These are phyloP conservation scores for Ostrea denselamellosa DNA, from an alignment of 1,140 invertebrate species.

Conservation along the genomic window DNA sequence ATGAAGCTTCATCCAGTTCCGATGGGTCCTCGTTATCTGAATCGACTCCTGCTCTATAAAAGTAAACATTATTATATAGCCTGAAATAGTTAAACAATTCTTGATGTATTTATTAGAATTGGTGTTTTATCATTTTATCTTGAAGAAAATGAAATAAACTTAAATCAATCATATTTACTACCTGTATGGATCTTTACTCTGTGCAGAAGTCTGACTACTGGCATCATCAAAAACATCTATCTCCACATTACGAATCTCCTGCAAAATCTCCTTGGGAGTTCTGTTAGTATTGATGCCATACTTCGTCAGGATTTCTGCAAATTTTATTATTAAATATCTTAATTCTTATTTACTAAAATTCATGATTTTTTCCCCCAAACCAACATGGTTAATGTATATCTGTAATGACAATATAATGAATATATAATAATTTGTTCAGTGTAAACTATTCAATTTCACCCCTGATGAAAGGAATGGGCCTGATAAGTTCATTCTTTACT, in stretches of 20 bases:
- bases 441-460: too few relatives aligned
- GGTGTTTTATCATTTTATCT: background rate
- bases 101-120: background rate
- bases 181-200: conserved; percentile 18
- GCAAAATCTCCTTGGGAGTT: conserved; percentile 54
- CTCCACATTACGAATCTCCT: conserved; percentile 46
- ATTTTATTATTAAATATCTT: too few relatives aligned
- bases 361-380: too few relatives aligned
- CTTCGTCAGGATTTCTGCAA: conserved; percentile 47
- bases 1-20: background rate
- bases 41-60: conserved; percentile 5
- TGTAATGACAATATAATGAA: too few relatives aligned
- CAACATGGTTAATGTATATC: too few relatives aligned
- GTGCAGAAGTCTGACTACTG: conserved; percentile 34
- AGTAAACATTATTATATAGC: background rate
- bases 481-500: too few relatives aligned
- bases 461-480: too few relatives aligned
- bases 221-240: conserved; percentile 23
- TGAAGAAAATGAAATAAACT: background rate
- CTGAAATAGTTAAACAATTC: background rate
- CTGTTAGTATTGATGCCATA: conserved; percentile 53
- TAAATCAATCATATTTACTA: background rate
- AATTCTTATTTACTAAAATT: too few relatives aligned
- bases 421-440: too few relatives aligned
- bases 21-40: conserved; percentile 39